Evolutionary conservation across 2,113 vertebrate species (phyloP).

Genomic region (Labrus mixtus): DNA sequence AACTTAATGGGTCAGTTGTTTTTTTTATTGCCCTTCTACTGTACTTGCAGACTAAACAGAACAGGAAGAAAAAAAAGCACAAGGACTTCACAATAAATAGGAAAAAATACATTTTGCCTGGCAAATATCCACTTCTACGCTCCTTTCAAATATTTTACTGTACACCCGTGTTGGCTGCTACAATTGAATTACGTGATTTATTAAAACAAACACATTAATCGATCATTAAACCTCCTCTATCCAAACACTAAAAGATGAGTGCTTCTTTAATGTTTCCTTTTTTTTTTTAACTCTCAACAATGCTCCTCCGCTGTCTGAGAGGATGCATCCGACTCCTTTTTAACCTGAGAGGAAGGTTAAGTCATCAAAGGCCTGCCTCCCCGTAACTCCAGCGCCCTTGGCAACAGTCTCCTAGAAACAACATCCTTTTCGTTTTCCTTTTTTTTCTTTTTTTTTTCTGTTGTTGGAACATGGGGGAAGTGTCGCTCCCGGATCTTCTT

Average conservation of each 20-base stretch:
- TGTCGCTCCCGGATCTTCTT: constrained; percentile 63
- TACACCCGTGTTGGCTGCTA: constrained; percentile 79
- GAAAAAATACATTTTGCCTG: constrained; percentile 76
- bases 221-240: constrained; percentile 57
- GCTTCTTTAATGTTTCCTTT: constrained; percentile 57
- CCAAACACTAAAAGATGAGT: constrained; percentile 75
- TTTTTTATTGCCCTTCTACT: constrained; percentile 70
- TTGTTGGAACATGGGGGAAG: neutral
- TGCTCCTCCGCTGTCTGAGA: constrained; percentile 48
- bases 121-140: constrained; percentile 68
- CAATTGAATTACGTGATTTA: constrained; percentile 74
- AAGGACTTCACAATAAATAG: constrained; percentile 85
- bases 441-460: constrained; percentile 26
- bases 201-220: constrained; percentile 70
- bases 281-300: constrained; percentile 45
- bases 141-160: constrained; percentile 74
- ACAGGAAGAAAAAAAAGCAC: constrained; percentile 68
- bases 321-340: constrained; percentile 44
- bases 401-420: constrained; percentile 53
- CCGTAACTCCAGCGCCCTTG: neutral
- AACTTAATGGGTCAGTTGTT: constrained; percentile 41
- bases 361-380: constrained; percentile 37
- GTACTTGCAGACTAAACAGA: constrained; percentile 66
- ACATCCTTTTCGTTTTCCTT: constrained; percentile 14
- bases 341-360: constrained; percentile 73